Base-by-base conservation (phyloP, 2,113 vertebrate species). In the Poicephalus meyeri region DNA sequence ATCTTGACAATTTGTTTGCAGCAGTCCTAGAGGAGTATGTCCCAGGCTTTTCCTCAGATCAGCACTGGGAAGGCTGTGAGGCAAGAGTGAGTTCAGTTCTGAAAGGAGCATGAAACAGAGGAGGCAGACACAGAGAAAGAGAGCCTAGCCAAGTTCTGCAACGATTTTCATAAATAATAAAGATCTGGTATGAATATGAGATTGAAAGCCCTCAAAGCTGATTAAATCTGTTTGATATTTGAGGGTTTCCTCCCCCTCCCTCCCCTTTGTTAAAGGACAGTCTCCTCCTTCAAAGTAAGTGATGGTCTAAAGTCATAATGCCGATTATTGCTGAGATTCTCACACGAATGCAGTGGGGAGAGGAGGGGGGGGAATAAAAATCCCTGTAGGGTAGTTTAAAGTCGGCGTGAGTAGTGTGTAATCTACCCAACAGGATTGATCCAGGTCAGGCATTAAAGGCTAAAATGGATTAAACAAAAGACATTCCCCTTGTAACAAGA, bases 391-490 rank as follows among this genome's bases (percentile, higher is more conserved):
- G 97, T 93, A 95, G 96, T 97, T 96, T 96, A 97, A 96, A 97
- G 95, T 97, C 97, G 88, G 95, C 60, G 23, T 96, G 97, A 98
- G 95, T 72, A 91, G 96, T 93, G 95, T 97, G 97, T 98, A 98
- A 98, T 98, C 98, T 98, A 97, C 96, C 98, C 97, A 98, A 98
- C 96, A 92, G 95, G 97, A 98, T 96, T 98, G 98, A 98, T 97
- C 97, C 97, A 97, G 97, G 98, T 98, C 98, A 97, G 97, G 98
- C 96, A 98, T 98, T 98, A 98, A 98, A 97, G 97, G 97, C 98
- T 98, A 98, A 98, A 98, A 97, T 98, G 98, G 98, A 98, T 98
- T 98, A 98, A 98, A 98, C 98, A 98, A 98, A 98, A 98, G 98
- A 97, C 97, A 96, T 97, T 97, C 95, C 97, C 97, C 97, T 98